Evolutionary conservation across 2,113 vertebrate genomes (phyloP).

Genomic region (Peromyscus maniculatus): DNA sequence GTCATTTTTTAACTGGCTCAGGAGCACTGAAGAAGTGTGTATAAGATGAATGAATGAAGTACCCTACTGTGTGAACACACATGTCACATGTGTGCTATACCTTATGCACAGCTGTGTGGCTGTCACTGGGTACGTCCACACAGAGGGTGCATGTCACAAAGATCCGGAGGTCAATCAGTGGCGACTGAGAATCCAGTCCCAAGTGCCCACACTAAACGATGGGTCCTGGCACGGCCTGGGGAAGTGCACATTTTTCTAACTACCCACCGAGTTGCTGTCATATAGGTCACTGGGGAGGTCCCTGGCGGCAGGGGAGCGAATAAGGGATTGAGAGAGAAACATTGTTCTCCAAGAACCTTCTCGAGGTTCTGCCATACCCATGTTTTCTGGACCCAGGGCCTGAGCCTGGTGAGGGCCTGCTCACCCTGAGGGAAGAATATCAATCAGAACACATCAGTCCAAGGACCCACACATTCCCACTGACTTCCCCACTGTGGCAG

Average conservation of each 20-base stretch:
- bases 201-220: neutral
- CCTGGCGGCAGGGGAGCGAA: neutral
- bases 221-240: neutral
- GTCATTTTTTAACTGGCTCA: neutral
- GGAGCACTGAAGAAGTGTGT: neutral
- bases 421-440: neutral
- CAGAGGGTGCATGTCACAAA: neutral
- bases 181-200: neutral
- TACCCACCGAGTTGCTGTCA: neutral
- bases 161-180: neutral
- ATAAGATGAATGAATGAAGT: neutral
- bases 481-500: neutral
- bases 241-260: neutral
- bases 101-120: neutral
- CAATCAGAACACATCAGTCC: neutral
- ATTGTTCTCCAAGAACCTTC: neutral
- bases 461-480: neutral
- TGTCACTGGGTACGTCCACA: neutral
- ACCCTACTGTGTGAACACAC: neutral
- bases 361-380: neutral
- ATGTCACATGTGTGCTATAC: neutral
- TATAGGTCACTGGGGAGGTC: neutral
- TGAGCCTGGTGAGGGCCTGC: neutral
- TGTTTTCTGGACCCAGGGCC: slow-evolving; percentile 16
- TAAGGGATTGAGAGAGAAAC: neutral